Base-by-base conservation (phyloP, 2,888 invertebrate species). In the Drosophila hamatofila region DNA sequence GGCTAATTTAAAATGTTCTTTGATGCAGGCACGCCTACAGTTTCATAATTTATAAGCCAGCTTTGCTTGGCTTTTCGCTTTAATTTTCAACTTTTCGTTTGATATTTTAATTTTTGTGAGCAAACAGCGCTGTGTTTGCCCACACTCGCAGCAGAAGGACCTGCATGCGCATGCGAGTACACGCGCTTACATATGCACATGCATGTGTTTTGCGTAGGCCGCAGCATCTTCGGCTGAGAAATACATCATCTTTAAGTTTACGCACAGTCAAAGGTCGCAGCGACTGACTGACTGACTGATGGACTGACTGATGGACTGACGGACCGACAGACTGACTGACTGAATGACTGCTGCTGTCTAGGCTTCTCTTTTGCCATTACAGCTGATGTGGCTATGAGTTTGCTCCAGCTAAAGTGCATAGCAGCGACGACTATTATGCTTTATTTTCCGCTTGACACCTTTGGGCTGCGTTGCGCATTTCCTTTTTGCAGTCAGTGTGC, bases 381-480 rank as follows among this genome's bases (percentile, higher is more conserved):
- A 49, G 42, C 39, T 7, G 59, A n/a, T 39, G 59, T 18, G 39
- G 41, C 18, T 14, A 18, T 57, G 27, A 37, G 46, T 18, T 54
- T 27, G 68, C 61, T 35, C 16, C 51, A 59, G 58, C 68, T 73
- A 77, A 76, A 78, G 77, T 80, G 77, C 80, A 80, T 46, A 64
- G 56, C 67, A 72, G 76, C 55, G 25, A 23, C 51, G 55, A 56
- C 70, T 57, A 74, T 87, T 87, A 87, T 89, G 89, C 88, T 88
- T 88, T 85, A 85, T 89, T 86, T 86, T 85, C 83, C 86, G 88
- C 88, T 78, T 79, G 85, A 84, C 85, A 86, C 88, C 89, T 86
- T 88, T 89, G 81, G 72, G 85, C 66, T 88, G 80, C 88, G 88
- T 89, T 85, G 88, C 89, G 85, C 85, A 86, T 89, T 86, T 86